These are phyloP conservation scores for Vidua chalybeata DNA, from an alignment of 2,113 vertebrate species.

Conservation along the genomic window DNA sequence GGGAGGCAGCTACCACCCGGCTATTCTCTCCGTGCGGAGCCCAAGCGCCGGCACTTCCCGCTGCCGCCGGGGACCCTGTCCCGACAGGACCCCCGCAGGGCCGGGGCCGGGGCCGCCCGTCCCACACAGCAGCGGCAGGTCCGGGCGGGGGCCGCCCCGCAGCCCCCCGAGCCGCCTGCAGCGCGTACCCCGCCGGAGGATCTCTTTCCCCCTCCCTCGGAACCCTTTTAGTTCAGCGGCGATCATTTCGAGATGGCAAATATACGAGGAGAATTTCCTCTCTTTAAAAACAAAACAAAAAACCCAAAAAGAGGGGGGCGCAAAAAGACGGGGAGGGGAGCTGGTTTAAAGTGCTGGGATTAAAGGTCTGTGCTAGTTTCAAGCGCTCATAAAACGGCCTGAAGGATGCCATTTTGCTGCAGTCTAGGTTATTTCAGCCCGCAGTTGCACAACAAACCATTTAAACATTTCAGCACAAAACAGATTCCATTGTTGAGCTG, in stretches of 20 bases:
- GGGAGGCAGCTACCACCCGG: too few relatives aligned
- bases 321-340: not conserved
- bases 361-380: not conserved
- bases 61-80: not conserved
- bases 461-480: slow-evolving; percentile 80
- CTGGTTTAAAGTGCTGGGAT: not conserved
- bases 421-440: slow-evolving; percentile 64
- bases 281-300: not conserved
- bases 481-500: slow-evolving; percentile 80
- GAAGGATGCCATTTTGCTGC: slow-evolving; percentile 51
- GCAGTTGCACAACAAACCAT: slow-evolving; percentile 78
- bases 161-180: not conserved
- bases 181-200: too few relatives aligned
- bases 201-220: not conserved
- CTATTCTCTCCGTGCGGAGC: not conserved
- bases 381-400: not conserved
- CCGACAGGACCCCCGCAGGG: not conserved
- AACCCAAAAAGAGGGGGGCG: rapidly evolving
- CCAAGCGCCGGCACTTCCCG: not conserved
- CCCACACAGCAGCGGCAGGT: not conserved
- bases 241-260: not conserved
- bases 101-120: not conserved
- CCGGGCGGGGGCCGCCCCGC: not conserved
- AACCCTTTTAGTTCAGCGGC: not conserved
- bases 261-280: not conserved